These are phyloP conservation scores for Hemicordylus capensis DNA, from an alignment of 2,113 vertebrate species.

Conservation along the genomic window DNA sequence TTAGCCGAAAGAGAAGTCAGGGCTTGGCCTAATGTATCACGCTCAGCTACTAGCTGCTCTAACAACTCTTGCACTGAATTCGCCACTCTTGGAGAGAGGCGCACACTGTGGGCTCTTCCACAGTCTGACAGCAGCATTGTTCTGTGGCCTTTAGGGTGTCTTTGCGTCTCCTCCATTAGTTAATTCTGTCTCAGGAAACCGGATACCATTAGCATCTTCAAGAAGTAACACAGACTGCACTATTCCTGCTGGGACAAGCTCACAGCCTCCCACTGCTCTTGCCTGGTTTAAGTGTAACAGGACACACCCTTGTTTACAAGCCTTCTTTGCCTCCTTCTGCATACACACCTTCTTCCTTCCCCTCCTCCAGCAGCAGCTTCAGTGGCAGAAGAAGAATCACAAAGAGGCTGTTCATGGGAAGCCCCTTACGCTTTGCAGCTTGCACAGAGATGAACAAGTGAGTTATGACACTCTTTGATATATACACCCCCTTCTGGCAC, in stretches of 20 bases:
- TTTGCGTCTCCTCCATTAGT: not conserved
- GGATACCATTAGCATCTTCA: not conserved
- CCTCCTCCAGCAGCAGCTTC: not conserved
- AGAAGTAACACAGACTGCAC: not conserved
- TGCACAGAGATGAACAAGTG: not conserved
- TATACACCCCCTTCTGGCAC: not conserved
- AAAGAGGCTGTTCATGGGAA: not conserved
- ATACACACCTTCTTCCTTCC: not conserved
- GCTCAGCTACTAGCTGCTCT: not conserved
- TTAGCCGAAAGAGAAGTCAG: not conserved
- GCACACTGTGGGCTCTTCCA: not conserved
- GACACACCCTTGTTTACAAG: conserved; percentile 31
- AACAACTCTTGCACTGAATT: not conserved
- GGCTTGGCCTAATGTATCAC: not conserved
- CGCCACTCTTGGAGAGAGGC: not conserved
- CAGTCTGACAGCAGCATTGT: not conserved
- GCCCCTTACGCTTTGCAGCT: not conserved
- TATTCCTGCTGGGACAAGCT: not conserved
- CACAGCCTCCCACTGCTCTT: not conserved
- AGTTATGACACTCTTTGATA: not conserved
- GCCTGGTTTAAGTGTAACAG: not conserved
- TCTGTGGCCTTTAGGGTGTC: not conserved
- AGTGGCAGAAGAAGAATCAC: not conserved
- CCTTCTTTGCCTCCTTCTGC: not conserved
- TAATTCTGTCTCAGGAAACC: not conserved